A percentile compares a stretch with the other conserved stretches of the same genome.
These are phyloP conservation scores for Turritopsis rubra DNA, from an alignment of 30 jellyfish, hydroid and myxozoan genomes.

Conservation along the genomic window DNA sequence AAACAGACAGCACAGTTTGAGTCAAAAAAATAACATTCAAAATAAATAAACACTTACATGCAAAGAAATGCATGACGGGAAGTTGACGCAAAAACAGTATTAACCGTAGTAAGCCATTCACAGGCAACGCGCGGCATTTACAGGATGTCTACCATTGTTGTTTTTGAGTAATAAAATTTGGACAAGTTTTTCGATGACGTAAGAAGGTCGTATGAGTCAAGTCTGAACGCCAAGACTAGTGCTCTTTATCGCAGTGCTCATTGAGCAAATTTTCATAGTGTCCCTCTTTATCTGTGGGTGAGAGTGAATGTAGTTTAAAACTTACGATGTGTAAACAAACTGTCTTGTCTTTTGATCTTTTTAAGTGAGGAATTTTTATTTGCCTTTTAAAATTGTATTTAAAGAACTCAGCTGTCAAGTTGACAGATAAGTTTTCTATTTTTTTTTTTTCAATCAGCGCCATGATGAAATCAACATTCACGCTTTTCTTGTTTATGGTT, in stretches of 20 bases:
- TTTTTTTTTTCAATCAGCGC: not conserved
- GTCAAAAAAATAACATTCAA: not conserved
- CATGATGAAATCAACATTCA: not conserved
- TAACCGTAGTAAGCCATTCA: not conserved
- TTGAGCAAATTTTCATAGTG: too few relatives aligned
- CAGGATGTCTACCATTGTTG: not conserved
- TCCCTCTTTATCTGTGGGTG: too few relatives aligned
- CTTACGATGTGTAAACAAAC: not conserved
- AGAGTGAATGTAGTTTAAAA: not conserved
- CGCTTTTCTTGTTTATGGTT: not conserved
- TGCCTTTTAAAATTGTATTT: not conserved
- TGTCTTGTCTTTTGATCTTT: not conserved
- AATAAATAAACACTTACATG: not conserved
- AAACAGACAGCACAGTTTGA: not conserved
- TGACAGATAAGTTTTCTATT: not conserved
- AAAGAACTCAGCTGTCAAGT: not conserved
- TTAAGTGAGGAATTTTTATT: not conserved
- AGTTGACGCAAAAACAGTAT: not conserved
- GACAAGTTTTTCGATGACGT: not conserved
- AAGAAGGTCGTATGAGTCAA: not conserved
- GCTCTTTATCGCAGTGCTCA: too few relatives aligned
- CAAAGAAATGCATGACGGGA: not conserved
- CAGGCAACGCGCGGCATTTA: not conserved
- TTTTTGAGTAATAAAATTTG: not conserved
- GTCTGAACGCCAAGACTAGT: too few relatives aligned